phyloP scores from a whole-genome alignment of 2,113 vertebrate genomes.

The Rhynchomys soricoides region DNA sequence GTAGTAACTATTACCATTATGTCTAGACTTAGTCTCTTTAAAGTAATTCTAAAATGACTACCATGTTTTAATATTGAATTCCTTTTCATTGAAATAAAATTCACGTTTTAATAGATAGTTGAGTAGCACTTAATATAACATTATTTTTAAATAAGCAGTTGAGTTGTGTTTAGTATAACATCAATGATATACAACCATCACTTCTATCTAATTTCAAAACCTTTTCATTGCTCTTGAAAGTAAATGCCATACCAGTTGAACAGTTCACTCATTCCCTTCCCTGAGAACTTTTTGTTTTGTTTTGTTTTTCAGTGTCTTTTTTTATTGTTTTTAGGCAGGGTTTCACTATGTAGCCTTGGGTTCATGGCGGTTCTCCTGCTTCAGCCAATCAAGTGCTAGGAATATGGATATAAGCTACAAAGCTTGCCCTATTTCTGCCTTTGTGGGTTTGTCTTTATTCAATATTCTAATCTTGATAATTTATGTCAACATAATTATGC shows the following conservation, averaged over 20 bases:
- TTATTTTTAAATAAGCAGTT: neutral
- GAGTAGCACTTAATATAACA: neutral
- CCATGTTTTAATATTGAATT: neutral
- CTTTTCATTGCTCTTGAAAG: neutral
- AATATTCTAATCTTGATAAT: neutral
- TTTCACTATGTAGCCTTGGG: neutral
- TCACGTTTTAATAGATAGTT: neutral
- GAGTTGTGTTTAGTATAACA: neutral
- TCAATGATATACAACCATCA: neutral
- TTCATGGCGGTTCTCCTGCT: neutral
- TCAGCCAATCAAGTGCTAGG: neutral
- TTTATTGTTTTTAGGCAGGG: neutral
- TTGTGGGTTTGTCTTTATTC: neutral
- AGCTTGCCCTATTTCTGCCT: neutral
- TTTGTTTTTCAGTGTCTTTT: neutral
- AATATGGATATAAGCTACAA: neutral
- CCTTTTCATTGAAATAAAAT: neutral
- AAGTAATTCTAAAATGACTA: neutral
- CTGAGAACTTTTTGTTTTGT: neutral
- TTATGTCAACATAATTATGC: neutral
- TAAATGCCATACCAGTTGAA: neutral
- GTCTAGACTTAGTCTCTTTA: neutral
- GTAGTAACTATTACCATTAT: neutral
- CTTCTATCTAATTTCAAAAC: neutral
- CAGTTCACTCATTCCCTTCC: neutral